Conservation (phyloP, 2,113 vertebrate genomes). For the Nyctibius bracteatus region DNA sequence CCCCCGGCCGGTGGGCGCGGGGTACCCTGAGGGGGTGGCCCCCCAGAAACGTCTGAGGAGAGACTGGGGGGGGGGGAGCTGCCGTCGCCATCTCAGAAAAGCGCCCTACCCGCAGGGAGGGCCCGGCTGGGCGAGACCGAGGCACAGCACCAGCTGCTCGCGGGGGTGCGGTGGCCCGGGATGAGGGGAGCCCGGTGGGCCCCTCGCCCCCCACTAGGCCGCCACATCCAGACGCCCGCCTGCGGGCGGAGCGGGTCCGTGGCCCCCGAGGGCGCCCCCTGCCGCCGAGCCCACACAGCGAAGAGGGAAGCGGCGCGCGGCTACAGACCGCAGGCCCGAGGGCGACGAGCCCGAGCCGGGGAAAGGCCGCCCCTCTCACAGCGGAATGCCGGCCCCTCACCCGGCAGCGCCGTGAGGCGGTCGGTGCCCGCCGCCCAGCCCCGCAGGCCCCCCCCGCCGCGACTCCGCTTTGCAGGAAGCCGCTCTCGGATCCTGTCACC, state of each 20-base stretch:
- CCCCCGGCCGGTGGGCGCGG: accelerated
- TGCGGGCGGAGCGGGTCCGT: not conserved
- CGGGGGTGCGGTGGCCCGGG: too few relatives aligned
- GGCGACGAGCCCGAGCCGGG: too few relatives aligned
- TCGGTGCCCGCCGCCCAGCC: too few relatives aligned
- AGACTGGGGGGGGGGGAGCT: accelerated
- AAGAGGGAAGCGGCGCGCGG: too few relatives aligned
- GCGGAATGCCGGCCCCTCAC: not conserved
- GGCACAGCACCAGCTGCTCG: not conserved
- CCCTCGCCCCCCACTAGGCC: too few relatives aligned
- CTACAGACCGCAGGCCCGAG: too few relatives aligned
- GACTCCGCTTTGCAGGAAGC: not conserved
- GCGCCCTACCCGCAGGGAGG: not conserved
- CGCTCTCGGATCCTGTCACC: not conserved
- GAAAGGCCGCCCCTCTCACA: too few relatives aligned
- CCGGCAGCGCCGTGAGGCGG: not conserved
- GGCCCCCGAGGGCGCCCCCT: not conserved
- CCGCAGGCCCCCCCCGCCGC: too few relatives aligned
- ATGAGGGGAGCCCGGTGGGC: too few relatives aligned
- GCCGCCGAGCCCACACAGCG: not conserved
- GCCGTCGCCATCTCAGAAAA: not conserved
- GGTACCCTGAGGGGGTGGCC: not conserved
- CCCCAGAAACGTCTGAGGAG: not conserved
- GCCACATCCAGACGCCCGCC: too few relatives aligned
- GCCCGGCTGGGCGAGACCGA: too few relatives aligned